Percentiles rank a stretch among this genome's conserved stretches.
Conservation (phyloP, 1,140 invertebrate species). For the Zaprionus nigranus region DNA sequence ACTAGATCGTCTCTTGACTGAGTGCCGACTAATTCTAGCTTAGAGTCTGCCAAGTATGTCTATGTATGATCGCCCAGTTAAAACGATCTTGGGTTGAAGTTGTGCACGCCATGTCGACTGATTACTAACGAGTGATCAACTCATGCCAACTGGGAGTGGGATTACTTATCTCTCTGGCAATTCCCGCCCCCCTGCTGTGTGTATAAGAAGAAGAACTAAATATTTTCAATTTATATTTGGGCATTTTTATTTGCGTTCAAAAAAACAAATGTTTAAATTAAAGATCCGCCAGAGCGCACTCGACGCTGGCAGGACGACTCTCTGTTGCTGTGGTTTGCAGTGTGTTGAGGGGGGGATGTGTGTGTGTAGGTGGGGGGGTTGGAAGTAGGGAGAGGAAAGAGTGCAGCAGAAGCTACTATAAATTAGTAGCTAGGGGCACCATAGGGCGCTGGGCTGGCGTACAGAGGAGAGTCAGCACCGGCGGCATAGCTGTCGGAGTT, state of each 20-base stretch:
- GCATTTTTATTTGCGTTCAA: slow-evolving; percentile 66
- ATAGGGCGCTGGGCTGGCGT: slow-evolving; percentile 70
- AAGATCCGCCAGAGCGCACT: slow-evolving; percentile 24
- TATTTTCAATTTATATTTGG: slow-evolving; percentile 26
- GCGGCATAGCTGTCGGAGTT: slow-evolving; percentile 54
- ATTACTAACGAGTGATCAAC: background rate
- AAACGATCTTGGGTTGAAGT: background rate
- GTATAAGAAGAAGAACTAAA: background rate
- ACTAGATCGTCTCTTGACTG: background rate
- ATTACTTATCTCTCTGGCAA: no score
- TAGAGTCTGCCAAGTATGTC: background rate
- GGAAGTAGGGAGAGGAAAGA: background rate
- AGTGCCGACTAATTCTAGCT: no score
- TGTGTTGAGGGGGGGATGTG: background rate
- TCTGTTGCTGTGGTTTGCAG: background rate
- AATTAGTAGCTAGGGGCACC: slow-evolving; percentile 63
- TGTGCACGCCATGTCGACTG: background rate
- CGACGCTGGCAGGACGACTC: slow-evolving; percentile 14
- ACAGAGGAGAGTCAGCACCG: slow-evolving; percentile 61
- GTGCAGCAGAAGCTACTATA: background rate
- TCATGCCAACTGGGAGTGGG: no score
- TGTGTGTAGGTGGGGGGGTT: background rate
- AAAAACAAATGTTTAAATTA: slow-evolving; percentile 67
- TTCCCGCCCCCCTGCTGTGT: no score
- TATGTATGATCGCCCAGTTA: background rate